Evolutionary conservation across 2,113 vertebrate genomes (phyloP), one percentile per base, ranked within the genome.

Genomic region (Struthio camelus): DNA sequence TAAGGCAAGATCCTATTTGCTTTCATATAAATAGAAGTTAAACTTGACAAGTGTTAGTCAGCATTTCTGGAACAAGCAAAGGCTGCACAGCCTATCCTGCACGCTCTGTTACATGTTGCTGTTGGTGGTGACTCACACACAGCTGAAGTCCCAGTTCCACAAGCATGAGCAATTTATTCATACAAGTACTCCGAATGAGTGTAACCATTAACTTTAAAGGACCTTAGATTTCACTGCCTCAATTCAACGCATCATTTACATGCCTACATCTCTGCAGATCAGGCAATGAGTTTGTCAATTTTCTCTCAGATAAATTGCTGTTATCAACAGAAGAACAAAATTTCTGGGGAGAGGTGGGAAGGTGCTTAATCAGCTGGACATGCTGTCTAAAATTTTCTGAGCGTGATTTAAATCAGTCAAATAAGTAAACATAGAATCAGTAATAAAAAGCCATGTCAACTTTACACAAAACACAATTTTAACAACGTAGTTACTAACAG

Each of bases 1-100:
- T 7, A 80, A 62, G 42, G 66, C 30, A 53, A 38, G 62, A 17
- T 54, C 40, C 73, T 73, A 13, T 46, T 64, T 40, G 58, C 50
- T 73, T 22, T 77, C 30, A 94, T 91, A 72, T 94, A 30, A 89
- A 96, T 66, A 53, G 78, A 94, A 94, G 77, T 94, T 32, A 58
- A 96, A 69, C 12, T 42, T 40, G 6, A 3, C 53, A 5, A 67
- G 58, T 1, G 34, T 61, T 54, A 70, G n/a, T 32, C 86, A 94
- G 83, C 90, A 34, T 4, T 94, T 80, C 78, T 42, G 65, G 18
- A 44, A 44, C 66, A 38, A 24, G 80, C 66, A 15, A 5, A 90
- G 86, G 77, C 59, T 36, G 64, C 76, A 46, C 79, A 32, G 44
- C 2, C 50, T 28, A 14, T 61, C 53, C 8, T 9, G 34, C 40